Percentiles rank a stretch among this genome's conserved stretches.
phyloP scores from a whole-genome alignment of 2,888 invertebrate species.

The Amphipyra berbera region DNA sequence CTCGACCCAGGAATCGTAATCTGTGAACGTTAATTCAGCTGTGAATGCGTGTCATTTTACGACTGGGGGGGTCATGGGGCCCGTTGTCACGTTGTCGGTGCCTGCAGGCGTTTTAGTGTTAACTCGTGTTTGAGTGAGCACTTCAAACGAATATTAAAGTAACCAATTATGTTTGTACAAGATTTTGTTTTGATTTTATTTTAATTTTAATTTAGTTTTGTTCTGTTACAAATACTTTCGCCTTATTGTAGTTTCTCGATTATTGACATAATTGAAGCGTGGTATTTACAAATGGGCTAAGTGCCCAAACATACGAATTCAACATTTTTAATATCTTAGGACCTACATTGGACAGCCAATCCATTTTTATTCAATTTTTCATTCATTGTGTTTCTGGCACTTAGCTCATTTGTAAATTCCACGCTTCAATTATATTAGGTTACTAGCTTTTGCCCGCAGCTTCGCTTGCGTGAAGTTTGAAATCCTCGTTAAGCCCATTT shows the following conservation, averaged over 20 bases:
- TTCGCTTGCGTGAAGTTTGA: too few relatives aligned
- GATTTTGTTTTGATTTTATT: conserved; percentile 21
- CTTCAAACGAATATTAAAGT: conserved; percentile 36
- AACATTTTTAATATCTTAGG: too few relatives aligned
- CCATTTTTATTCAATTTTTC: too few relatives aligned
- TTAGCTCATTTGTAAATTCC: too few relatives aligned
- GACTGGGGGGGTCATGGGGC: conserved; percentile 46
- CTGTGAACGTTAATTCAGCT: conserved; percentile 76
- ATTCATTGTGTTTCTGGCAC: too few relatives aligned
- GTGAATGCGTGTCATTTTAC: conserved; percentile 76
- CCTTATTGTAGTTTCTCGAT: background rate
- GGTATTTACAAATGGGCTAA: too few relatives aligned
- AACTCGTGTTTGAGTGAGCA: conserved; percentile 42
- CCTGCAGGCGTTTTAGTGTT: conserved; percentile 46
- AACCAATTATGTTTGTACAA: conserved; percentile 31
- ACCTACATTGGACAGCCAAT: too few relatives aligned
- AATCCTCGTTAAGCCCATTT: too few relatives aligned
- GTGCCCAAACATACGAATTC: too few relatives aligned
- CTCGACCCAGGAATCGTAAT: conserved; percentile 72
- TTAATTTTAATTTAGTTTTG: background rate
- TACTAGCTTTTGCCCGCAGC: too few relatives aligned
- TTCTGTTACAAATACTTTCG: background rate
- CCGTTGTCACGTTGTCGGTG: conserved; percentile 42
- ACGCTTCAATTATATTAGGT: too few relatives aligned
- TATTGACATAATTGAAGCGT: too few relatives aligned